Evolutionary conservation across 2,888 invertebrate genomes (phyloP), one percentile per base, ranked within the genome.

Genomic region (Tanytarsus gracilentus): DNA sequence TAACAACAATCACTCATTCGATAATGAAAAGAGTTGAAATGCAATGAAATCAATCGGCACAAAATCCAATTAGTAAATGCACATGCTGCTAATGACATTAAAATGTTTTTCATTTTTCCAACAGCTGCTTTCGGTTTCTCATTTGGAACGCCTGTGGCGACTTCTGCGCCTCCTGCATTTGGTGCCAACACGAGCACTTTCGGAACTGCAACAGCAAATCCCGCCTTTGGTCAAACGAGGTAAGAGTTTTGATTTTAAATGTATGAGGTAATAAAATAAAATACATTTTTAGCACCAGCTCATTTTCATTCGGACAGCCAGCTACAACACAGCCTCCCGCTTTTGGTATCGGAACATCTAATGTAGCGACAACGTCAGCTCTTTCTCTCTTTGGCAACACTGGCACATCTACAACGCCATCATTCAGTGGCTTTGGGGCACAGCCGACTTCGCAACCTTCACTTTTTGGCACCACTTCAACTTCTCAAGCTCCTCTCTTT

Each of bases 141-240:
- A 23, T 66, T 66, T 62, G 64, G 68, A 25, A 63, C 66, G 11
- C 62, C 49, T 11, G 40, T 63, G 52, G 65, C 66, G 23, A 65
- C 64, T 18, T 64, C 63, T 61, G 65, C 65, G 50, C 67, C 67
- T 26, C 67, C 66, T 9, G 66, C 67, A 50, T 69, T 69, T 53
- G 68, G 75, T 59, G 69, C 71, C 61, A 65, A 9, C 61, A 66
- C n/a, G 62, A 66, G 2, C 55, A 40, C 58, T 27, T 62, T 61
- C 48, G 61, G 40, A 23, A 49, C 67, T 29, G 66, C 70, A 23
- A 65, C 69, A 26, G 40, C 64, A 11, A 63, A 71, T 21, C 65
- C 70, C 3, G 67, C 64, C 6, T 65, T 66, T 53, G 65, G 66
- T 16, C 56, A 64, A 26, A 49, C 64, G n/a, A 53, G 14, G 53